These are phyloP conservation scores for Lagocephalus sceleratus DNA, from an alignment of 2,797 vertebrate species.

Conservation along the genomic window DNA sequence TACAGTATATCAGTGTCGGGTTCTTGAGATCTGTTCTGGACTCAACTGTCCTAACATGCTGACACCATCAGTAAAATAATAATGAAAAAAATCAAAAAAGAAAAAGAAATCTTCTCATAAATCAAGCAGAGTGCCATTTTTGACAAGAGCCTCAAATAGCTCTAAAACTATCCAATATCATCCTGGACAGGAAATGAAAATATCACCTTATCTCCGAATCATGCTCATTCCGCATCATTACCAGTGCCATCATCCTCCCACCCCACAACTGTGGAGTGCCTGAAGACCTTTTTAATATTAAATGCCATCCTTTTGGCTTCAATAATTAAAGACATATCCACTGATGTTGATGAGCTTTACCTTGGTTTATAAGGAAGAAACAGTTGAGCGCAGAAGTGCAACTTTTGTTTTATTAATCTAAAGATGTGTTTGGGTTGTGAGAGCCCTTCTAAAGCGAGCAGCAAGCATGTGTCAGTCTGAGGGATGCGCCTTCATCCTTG, in stretches of 20 bases:
- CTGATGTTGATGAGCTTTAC: constrained; percentile 76
- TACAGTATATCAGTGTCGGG: constrained; percentile 5
- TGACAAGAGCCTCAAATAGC: constrained; percentile 27
- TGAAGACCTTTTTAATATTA: constrained; percentile 78
- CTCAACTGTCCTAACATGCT: constrained; percentile 21
- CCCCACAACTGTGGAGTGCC: constrained; percentile 53
- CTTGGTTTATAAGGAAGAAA: constrained; percentile 46
- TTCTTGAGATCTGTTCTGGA: constrained; percentile 17
- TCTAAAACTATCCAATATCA: constrained; percentile 38
- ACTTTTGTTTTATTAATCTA: constrained; percentile 29
- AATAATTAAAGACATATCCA: constrained; percentile 72
- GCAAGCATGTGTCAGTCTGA: too few relatives aligned
- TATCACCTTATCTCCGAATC: constrained; percentile 50
- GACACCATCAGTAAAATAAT: constrained; percentile 15
- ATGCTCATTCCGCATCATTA: constrained; percentile 33
- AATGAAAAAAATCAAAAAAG: too few relatives aligned
- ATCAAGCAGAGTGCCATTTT: constrained; percentile 33
- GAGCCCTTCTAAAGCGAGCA: too few relatives aligned
- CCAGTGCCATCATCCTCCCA: constrained; percentile 34
- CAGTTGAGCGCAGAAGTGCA: constrained; percentile 48
- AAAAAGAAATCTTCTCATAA: constrained; percentile 28
- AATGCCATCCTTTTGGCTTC: constrained; percentile 75
- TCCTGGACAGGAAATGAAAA: constrained; percentile 55
- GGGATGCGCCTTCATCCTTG: too few relatives aligned
- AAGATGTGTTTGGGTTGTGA: neutral